A percentile compares a stretch with the other conserved stretches of the same genome.
phyloP scores from a whole-genome alignment of 2,113 vertebrate species.

The Mesembrinibis cayennensis region DNA sequence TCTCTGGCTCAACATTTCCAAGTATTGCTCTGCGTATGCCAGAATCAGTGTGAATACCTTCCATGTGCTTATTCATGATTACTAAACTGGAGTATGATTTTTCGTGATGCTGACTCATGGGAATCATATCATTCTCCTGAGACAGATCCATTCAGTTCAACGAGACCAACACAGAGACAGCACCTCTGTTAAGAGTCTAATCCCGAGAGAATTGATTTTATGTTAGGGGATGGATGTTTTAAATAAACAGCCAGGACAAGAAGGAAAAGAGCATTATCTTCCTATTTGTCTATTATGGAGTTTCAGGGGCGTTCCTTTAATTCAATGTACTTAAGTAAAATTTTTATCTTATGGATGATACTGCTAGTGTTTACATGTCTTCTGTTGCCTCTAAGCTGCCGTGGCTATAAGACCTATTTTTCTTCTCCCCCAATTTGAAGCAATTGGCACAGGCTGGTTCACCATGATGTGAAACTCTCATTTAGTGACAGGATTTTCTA shows the following conservation, averaged over 20 bases:
- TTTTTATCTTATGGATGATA: background rate
- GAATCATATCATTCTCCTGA: background rate
- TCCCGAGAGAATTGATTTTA: background rate
- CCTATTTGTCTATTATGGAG: background rate
- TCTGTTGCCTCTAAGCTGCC: background rate
- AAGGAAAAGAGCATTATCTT: background rate
- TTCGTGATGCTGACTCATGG: background rate
- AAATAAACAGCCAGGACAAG: background rate
- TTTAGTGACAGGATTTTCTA: background rate
- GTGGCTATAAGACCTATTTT: background rate
- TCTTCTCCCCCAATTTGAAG: background rate
- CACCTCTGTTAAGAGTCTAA: background rate
- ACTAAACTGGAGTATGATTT: background rate
- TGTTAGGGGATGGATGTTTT: background rate
- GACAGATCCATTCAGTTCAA: background rate
- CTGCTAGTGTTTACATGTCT: background rate
- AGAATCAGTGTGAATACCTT: background rate
- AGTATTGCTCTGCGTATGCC: background rate
- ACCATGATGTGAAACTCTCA: background rate
- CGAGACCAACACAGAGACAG: background rate
- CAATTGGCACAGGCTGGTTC: background rate
- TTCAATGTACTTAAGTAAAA: background rate
- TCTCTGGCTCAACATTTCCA: background rate
- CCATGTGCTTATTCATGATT: background rate
- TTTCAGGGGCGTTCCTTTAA: background rate